Evolutionary conservation across 2,113 vertebrate genomes (phyloP).

Genomic region (Athene cunicularia): DNA sequence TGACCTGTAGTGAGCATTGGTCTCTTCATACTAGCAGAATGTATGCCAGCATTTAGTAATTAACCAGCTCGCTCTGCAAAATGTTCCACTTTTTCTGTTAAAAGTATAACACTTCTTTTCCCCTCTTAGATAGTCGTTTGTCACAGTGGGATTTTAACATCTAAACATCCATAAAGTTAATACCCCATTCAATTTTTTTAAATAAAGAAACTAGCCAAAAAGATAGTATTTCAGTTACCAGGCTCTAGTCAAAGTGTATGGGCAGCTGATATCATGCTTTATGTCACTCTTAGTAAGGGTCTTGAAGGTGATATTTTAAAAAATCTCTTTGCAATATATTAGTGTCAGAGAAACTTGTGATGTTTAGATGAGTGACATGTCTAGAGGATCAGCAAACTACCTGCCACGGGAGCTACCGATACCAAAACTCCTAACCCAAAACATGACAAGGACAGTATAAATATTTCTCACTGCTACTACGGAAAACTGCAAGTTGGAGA

Average conservation of each 20-base stretch:
- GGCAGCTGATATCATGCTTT: neutral
- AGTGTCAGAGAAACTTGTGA: neutral
- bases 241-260: neutral
- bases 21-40: neutral
- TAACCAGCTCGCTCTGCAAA: neutral
- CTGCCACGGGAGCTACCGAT: neutral
- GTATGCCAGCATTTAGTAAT: neutral
- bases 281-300: neutral
- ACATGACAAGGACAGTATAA: neutral
- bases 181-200: neutral
- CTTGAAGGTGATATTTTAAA: neutral
- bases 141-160: neutral
- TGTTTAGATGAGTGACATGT: neutral
- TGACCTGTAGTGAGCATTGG: rapidly evolving
- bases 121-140: neutral
- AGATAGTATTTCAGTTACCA: neutral
- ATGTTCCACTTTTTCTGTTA: neutral
- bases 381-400: neutral
- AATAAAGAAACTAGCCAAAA: neutral
- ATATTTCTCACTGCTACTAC: neutral
- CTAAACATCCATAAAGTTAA: neutral
- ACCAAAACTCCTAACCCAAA: neutral
- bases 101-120: neutral
- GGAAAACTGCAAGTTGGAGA: neutral
- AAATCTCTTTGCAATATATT: neutral